Evolutionary conservation across 2,113 vertebrate species (phyloP), one percentile per base, ranked within the genome.

Genomic region (Lasiurus cinereus): DNA sequence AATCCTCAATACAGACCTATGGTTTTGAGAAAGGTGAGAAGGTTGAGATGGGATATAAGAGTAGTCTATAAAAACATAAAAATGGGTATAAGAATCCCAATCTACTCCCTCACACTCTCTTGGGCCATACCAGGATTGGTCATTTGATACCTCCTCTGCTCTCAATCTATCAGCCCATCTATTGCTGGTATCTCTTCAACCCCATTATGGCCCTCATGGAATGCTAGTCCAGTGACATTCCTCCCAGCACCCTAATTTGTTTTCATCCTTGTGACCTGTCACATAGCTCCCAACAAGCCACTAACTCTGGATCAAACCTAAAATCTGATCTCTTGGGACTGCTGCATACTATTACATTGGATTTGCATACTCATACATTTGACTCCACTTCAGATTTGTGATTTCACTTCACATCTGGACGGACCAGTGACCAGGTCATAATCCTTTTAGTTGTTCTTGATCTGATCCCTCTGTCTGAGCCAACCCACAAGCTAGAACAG

Each of bases 281-380:
- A 24, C 24, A 70, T 7, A 74, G 31, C n/a, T 64, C 73, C 66
- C 43, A 48, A 66, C 39, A 69, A 56, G 19, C 27, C 46, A 56
- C 86, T 64, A 50, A 80, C 27, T 36, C 8, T 62, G 66, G 31
- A 52, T 29, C 77, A 54, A 36, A 62, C 56, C 36, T 74, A 16
- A 87, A 72, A 88, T 92, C 82, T 59, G 27, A 64, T 67, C 64
- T 84, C 56, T 84, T 27, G 59, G 18, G 36, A 46, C n/a, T 82
- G 4, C 29, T 78, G 21, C 33, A 52, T 69, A 78, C 5, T 14
- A 46, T 56, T 33, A 70, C 29, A 62, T 16, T 67, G 27, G 36
- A n/a, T 21, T 88, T 69, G 10, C 13, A 36, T 10, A 15, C 9
- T 8, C 64, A 31, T 56, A 27, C 9, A 33, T 31, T 22, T 18